Base-by-base conservation (phyloP, 2,888 invertebrate species). In the Lottia gigantea region DNA sequence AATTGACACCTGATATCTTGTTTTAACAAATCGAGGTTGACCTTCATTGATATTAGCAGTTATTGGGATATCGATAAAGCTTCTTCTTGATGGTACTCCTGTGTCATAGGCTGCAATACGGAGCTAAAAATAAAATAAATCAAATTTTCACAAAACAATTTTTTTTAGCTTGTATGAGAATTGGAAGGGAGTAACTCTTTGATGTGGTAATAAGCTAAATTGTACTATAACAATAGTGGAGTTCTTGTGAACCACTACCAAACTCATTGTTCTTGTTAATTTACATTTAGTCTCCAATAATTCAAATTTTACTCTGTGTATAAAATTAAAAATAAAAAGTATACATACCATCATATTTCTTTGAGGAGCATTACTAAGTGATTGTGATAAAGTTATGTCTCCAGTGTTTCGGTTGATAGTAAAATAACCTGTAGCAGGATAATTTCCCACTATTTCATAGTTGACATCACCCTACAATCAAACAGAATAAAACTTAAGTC, bases 11-110 rank as follows among this genome's bases (percentile, higher is more conserved):
- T 64, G 25, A 63, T 78, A 80, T 15, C 31, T 70, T 23, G 74
- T 68, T 25, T 67, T 40, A 16, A 55, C 69, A 62, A 97, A 97
- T 68, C 92, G 92, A 0, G 97, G 97, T 1, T 92, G 68, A 71
- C 74, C 80, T 4, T 82, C 80, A 70, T 86, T 86, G 11, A 85
- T 74, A 8, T 74, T 71, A 14, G 84, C 81, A 19, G 69, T 74
- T 66, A 86, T 78, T 1, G 69, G 72, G 1, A 82, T 82, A 8
- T 65, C 73, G 19, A 76, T 70, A 0, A 73, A 74, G 0, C 78
- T 82, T 15, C 46, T 67, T 66, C 81, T 81, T 65, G 69, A 69
- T 14, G 84, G 84, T 73, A 83, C 82, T 25, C 63, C 66, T 0
- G 74, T 78, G 71, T 85, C 83, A 64, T 79, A 83, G 11, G 80